phyloP scores from a whole-genome alignment of 2,888 invertebrate genomes.

The Pammene fasciana region DNA sequence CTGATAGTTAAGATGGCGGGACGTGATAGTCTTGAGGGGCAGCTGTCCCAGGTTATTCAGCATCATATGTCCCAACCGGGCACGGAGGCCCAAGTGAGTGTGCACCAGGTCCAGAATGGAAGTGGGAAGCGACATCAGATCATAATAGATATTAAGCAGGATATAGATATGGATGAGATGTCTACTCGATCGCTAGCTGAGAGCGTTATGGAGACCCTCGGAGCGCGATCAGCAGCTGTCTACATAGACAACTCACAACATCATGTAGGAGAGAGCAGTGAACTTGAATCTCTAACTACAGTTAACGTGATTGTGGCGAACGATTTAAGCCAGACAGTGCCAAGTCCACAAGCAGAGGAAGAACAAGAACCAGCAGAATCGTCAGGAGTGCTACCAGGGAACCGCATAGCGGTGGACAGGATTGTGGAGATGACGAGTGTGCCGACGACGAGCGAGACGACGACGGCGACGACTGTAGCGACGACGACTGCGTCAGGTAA shows the following conservation, averaged over 20 bases:
- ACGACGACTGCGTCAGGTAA: slow-evolving; percentile 79
- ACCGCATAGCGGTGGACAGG: slow-evolving; percentile 72
- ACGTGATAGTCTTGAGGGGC: slow-evolving; percentile 67
- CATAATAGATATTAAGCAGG: slow-evolving; percentile 80
- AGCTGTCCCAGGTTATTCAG: slow-evolving; percentile 75
- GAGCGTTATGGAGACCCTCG: slow-evolving; percentile 79
- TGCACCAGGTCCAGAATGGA: slow-evolving; percentile 75
- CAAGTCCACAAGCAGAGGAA: slow-evolving; percentile 60
- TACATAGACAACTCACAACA: slow-evolving; percentile 73
- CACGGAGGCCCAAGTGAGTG: slow-evolving; percentile 76
- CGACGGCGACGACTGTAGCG: slow-evolving; percentile 61
- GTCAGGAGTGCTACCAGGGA: slow-evolving; percentile 60
- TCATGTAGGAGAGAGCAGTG: slow-evolving; percentile 63
- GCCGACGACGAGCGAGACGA: slow-evolving; percentile 52
- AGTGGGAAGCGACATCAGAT: slow-evolving; percentile 79
- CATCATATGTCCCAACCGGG: slow-evolving; percentile 72
- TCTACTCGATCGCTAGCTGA: slow-evolving; percentile 78
- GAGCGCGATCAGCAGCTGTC: slow-evolving; percentile 76
- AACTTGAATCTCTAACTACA: slow-evolving; percentile 75
- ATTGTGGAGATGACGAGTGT: slow-evolving; percentile 71
- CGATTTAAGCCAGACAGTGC: slow-evolving; percentile 62
- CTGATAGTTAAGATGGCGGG: slow-evolving; percentile 71
- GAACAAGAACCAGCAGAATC: slow-evolving; percentile 57
- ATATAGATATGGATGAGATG: slow-evolving; percentile 77
- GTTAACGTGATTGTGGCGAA: slow-evolving; percentile 79